Evolutionary conservation across 2,888 invertebrate species (phyloP), one percentile per base, ranked within the genome.

Genomic region (Chesias legatella): DNA sequence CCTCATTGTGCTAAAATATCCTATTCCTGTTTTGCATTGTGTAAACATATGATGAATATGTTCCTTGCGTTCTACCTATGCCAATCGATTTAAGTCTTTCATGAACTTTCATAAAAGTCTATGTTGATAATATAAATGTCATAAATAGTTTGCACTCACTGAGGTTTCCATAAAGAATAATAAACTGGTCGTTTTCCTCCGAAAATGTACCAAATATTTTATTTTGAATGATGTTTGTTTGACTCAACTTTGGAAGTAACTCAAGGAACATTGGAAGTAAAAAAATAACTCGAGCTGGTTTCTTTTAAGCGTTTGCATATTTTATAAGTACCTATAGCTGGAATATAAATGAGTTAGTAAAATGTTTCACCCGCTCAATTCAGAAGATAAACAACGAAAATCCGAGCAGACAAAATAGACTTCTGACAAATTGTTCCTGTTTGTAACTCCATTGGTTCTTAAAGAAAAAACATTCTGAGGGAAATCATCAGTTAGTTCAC

Each of bases 351-450:
- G 56, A 53, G 51, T 56, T 56, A 48, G 46, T 44, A 38, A 53
- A 53, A 49, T 50, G 51, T 53, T 56, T 48, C 35, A 53, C 51
- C 47, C 53, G 48, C 53, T 48, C 56, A 56, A 60, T 56, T 55
- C 59, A 54, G 54, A 67, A 64, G 60, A 74, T 66, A 70, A 68
- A 68, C 65, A 67, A 43, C 48, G 55, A 40, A 64, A 69, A 71
- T 66, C 63, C 57, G 52, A 66, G 63, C 69, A 67, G 73, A 73
- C 73, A 71, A 71, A 72, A 67, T 69, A 70, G 65, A 63, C 69
- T 67, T 56, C 62, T 75, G 77, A 82, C 73, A 80, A 82, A 82
- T 81, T 67, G 73, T 67, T 67, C 57, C 63, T 70, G 67, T 77
- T 74, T 77, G 73, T 67, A 70, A 75, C 69, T 72, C 66, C 73